phyloP scores from a whole-genome alignment of 2,113 vertebrate species.

The Eonycteris spelaea region DNA sequence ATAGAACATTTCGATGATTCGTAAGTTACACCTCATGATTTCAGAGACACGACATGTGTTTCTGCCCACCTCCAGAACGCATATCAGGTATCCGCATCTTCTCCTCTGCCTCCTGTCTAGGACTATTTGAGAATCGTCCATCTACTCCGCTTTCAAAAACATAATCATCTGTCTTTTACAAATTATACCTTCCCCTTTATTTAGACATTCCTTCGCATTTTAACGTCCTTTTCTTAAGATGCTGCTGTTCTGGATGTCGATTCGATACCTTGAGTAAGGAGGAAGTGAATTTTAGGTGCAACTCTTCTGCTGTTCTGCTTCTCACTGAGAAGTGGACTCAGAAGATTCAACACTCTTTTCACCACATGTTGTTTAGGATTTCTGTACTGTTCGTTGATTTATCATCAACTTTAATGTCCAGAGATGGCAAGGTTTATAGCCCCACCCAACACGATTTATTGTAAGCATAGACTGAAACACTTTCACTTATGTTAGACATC shows the following conservation, averaged over 20 bases:
- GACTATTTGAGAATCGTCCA: neutral
- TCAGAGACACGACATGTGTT: neutral
- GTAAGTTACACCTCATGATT: neutral
- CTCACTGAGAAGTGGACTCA: neutral
- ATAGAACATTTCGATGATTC: neutral
- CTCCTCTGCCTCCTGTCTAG: neutral
- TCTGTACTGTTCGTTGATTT: neutral
- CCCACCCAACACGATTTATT: neutral
- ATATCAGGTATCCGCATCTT: too few species aligned
- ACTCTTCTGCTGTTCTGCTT: neutral
- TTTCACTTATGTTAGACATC: neutral
- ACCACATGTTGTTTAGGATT: neutral
- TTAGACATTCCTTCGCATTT: neutral
- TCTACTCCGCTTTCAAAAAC: neutral
- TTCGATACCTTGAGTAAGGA: too few species aligned
- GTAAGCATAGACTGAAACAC: neutral
- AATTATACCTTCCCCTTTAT: neutral
- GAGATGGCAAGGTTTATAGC: neutral
- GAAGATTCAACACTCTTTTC: neutral
- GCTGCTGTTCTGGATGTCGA: neutral
- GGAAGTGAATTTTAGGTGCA: neutral
- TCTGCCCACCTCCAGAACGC: neutral
- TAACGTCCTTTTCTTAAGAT: neutral
- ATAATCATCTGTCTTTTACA: neutral
- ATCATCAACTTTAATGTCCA: neutral